A percentile compares a stretch with the other conserved stretches of the same genome.
These are phyloP conservation scores for Laothoe populi DNA, from an alignment of 2,888 invertebrate species.

Conservation along the genomic window DNA sequence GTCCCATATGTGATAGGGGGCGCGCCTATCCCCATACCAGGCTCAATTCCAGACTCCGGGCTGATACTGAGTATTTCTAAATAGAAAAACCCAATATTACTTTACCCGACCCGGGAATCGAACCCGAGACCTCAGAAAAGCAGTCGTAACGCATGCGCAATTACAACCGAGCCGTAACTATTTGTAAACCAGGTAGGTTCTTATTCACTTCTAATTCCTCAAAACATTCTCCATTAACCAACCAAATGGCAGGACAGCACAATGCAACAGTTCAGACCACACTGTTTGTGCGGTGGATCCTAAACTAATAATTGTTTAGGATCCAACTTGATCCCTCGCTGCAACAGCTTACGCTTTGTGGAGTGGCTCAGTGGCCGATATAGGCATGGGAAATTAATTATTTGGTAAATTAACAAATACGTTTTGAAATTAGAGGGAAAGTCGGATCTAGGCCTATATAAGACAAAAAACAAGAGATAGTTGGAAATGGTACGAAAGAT, in stretches of 20 bases:
- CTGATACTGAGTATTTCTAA: too few relatives aligned
- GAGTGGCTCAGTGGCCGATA: constrained; percentile 1
- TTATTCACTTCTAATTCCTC: neutral
- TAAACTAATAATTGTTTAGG: constrained; percentile 41
- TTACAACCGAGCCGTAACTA: too few relatives aligned
- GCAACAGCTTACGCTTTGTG: constrained; percentile 18
- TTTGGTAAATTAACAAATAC: constrained; percentile 1
- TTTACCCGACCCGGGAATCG: too few relatives aligned
- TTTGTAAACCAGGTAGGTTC: too few relatives aligned
- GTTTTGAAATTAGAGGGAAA: neutral
- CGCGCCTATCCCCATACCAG: too few relatives aligned
- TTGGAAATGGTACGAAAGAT: too few relatives aligned
- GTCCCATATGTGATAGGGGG: too few relatives aligned
- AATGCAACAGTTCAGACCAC: constrained; percentile 25
- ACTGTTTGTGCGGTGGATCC: constrained; percentile 35
- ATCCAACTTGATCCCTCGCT: constrained; percentile 26
- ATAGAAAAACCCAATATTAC: too few relatives aligned
- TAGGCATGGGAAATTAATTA: constrained; percentile 19
- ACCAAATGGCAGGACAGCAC: constrained; percentile 10
- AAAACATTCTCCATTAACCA: neutral
- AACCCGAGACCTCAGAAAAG: too few relatives aligned
- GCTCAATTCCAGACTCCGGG: too few relatives aligned
- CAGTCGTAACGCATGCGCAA: too few relatives aligned
- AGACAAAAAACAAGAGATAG: neutral
- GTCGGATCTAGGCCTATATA: neutral